Base-by-base conservation (phyloP, 2,113 vertebrate species). In the Notiomystis cincta region DNA sequence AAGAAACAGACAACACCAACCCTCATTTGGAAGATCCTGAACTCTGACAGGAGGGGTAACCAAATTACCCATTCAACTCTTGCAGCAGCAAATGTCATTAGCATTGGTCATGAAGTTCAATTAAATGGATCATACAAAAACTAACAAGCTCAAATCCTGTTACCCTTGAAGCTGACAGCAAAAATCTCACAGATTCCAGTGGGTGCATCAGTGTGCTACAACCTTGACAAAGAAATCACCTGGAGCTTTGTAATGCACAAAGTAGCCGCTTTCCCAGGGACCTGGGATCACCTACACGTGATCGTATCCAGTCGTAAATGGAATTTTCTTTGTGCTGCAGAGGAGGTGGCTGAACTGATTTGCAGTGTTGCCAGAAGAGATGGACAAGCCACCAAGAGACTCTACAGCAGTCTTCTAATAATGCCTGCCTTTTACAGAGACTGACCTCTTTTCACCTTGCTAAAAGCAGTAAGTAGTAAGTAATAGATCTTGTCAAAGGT, bases 401-500 rank as follows among this genome's bases (percentile, higher is more conserved):
- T 89, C 45, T 47, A 62, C 44, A 80, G 87, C 83, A 89, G 50
- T 35, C 67, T 77, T 65, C 54, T 90, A 84, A 90, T 93, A 86
- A 81, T 48, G 71, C 40, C 85, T 96, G 91, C 77, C 82, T 80
- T 87, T 95, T 87, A 79, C 77, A 58, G 44, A 51, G 89, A 14
- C 69, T 96, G 86, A 95, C 92, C 95, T 92, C 87, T 84, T 78
- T 70, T 94, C 81, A 95, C 87, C 91, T 88, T 77, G 62, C 91
- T 90, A 94, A 97, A 97, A 92, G 77, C 82, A 80, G 61, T 87
- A 95, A 97, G 94, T 94, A 90, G 91, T 93, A 96, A 96, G 94
- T 89, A 97, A 95, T 77, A 95, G 89, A 96, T 95, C 90, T 96
- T 95, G 94, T 96, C 97, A 97, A 97, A 97, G 94, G 94, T 96